Percentiles rank a stretch among this genome's conserved stretches.
Evolutionary conservation across 2,888 invertebrate species (phyloP).

Genomic region (Scrobipalpa atriplicella): DNA sequence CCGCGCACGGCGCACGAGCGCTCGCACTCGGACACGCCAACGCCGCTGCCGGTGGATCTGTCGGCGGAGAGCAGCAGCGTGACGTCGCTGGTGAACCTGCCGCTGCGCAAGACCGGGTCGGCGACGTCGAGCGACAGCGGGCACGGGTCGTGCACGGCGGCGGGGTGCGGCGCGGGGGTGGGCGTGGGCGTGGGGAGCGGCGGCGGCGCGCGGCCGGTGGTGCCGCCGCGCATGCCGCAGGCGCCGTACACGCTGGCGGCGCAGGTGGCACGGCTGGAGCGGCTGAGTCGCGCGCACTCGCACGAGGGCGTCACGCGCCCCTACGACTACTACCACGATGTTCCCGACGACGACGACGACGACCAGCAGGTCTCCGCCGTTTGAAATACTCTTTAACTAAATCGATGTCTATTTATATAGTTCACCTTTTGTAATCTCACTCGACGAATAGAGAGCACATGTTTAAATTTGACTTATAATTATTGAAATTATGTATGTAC

Average conservation of each 20-base stretch:
- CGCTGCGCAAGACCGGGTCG: constrained; percentile 94
- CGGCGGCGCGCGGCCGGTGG: constrained; percentile 85
- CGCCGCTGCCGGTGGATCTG: constrained; percentile 92
- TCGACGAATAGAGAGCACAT: constrained; percentile 77
- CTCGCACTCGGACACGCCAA: constrained; percentile 94
- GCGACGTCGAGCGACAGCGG: constrained; percentile 96
- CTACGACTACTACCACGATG: constrained; percentile 85
- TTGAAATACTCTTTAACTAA: constrained; percentile 64
- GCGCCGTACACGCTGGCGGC: constrained; percentile 93
- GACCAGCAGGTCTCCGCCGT: constrained; percentile 81
- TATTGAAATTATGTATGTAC: constrained; percentile 70
- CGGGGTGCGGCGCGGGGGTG: constrained; percentile 87
- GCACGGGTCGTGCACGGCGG: constrained; percentile 88
- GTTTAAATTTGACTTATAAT: constrained; percentile 68
- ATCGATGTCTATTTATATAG: constrained; percentile 74
- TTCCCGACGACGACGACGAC: constrained; percentile 78
- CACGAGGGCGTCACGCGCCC: constrained; percentile 92
- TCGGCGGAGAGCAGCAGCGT: constrained; percentile 98
- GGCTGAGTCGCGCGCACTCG: constrained; percentile 92
- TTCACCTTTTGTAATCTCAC: constrained; percentile 78
- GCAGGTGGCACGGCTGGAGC: constrained; percentile 92
- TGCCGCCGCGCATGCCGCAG: constrained; percentile 86
- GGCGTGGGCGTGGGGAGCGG: constrained; percentile 87
- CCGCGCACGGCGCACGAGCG: constrained; percentile 90
- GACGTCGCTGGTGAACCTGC: constrained; percentile 95